These are phyloP conservation scores for Notospermus geniculatus DNA, from an alignment of 1,140 invertebrate species.

Conservation along the genomic window DNA sequence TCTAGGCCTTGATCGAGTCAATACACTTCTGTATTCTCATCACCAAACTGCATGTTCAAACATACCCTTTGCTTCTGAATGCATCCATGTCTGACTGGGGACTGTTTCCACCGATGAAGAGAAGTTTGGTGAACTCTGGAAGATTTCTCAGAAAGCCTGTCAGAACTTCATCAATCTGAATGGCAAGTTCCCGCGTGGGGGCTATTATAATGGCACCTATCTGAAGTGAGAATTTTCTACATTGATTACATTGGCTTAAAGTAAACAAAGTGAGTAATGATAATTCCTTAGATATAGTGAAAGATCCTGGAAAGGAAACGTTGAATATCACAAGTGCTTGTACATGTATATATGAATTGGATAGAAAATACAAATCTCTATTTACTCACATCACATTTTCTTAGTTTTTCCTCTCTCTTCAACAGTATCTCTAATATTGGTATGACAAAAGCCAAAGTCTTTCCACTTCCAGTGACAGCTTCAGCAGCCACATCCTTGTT, in stretches of 20 bases:
- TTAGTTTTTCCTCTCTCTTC: slow-evolving; percentile 63
- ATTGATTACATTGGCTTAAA: background rate
- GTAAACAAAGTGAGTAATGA: no score
- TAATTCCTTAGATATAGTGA: no score
- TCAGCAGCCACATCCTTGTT: slow-evolving; percentile 96
- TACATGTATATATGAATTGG: no score
- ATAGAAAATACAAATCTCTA: background rate
- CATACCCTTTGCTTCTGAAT: slow-evolving; percentile 66
- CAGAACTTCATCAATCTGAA: slow-evolving; percentile 81
- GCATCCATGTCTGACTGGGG: slow-evolving; percentile 68
- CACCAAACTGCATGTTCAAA: background rate
- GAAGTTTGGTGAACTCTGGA: slow-evolving; percentile 48
- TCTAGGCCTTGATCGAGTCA: no score
- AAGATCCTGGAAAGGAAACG: no score
- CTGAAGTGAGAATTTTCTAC: slow-evolving; percentile 20
- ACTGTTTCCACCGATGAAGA: slow-evolving; percentile 81
- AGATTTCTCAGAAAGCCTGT: slow-evolving; percentile 61
- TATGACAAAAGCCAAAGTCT: slow-evolving; percentile 92
- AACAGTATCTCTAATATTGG: slow-evolving; percentile 84
- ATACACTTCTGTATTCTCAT: background rate
- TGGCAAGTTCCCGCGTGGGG: slow-evolving; percentile 88
- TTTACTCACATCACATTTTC: slow-evolving; percentile 64
- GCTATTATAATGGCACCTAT: slow-evolving; percentile 86
- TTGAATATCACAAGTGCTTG: no score
- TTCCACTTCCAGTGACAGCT: slow-evolving; percentile 95